Base-by-base conservation (phyloP, 1,140 invertebrate genomes). In the Drosophila arizonae region DNA sequence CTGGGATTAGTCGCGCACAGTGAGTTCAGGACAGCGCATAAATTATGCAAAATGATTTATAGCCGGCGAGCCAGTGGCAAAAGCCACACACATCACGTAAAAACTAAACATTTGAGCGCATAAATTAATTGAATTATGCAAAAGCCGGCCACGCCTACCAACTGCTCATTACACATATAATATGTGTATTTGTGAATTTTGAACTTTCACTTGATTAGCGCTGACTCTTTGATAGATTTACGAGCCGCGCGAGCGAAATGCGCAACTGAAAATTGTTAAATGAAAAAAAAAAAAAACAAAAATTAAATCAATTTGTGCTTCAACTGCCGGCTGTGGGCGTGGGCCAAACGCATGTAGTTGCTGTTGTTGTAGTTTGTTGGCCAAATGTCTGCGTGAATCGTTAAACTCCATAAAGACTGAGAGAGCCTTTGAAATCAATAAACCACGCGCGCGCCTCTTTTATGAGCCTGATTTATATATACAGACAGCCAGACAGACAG, bases 71-170 rank as follows among this genome's bases (percentile, higher is more conserved):
- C 76, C 75, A 76, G 77, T 65, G 64, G 52, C 50, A 76, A 78
- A 79, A 9, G 45, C 33, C 28, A 30, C 28, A 80, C 66, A 50
- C 39, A 63, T 50, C 77, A 72, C 60, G 67, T 69, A 70, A 88
- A 84, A 88, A 87, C 84, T 77, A 87, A 87, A 87, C 79, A 87
- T 80, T 86, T 76, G 76, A 82, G 67, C 82, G 79, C 82, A 88
- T 87, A 87, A 87, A 88, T 84, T 88, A 84, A 87, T 84, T 88
- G 84, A 88, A 87, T 88, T 88, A 87, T 87, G 84, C 84, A 74
- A 68, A 63, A 65, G 26, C 56, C 56, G 30, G 51, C 15, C 24
- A 13, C 45, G 24, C 51, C 26, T 9, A 50, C 21, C 21, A 24
- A 2, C 46, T 3, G 21, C 21, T 10, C 10, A 50, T 50, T 26